phyloP scores from a whole-genome alignment of 2,888 invertebrate genomes.

The Serripes groenlandicus region DNA sequence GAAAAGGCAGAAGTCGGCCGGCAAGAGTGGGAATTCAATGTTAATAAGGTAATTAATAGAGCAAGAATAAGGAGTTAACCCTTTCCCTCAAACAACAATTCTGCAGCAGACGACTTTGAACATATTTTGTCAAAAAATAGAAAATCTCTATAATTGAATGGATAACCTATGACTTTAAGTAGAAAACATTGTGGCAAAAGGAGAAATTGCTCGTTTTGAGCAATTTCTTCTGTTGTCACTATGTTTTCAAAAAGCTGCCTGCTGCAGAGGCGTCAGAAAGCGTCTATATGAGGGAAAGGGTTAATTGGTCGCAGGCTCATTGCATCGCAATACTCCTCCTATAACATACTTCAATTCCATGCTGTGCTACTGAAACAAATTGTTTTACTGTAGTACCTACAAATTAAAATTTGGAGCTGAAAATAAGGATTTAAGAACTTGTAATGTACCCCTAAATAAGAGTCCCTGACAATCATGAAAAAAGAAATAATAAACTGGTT shows the following conservation, averaged over 20 bases:
- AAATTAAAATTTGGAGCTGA: no score
- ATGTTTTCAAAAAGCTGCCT: not conserved
- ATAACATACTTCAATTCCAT: no score
- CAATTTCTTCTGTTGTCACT: not conserved
- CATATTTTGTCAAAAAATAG: not conserved
- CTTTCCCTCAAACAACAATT: not conserved
- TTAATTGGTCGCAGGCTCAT: no score
- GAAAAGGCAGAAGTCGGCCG: constrained; percentile 96
- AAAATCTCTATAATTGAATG: not conserved
- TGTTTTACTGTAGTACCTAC: no score
- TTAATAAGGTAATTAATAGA: constrained; percentile 89
- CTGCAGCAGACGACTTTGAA: not conserved
- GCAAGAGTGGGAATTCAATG: constrained; percentile 95
- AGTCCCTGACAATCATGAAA: no score
- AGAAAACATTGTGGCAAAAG: not conserved
- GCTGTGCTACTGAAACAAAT: no score
- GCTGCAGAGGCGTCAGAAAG: not conserved
- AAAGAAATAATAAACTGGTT: no score
- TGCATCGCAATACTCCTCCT: no score
- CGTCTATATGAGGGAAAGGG: not conserved
- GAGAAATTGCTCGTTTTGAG: not conserved
- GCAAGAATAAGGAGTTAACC: not conserved
- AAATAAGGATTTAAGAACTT: no score
- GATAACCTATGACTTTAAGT: not conserved
- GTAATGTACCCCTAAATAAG: no score